Percentiles rank a stretch among this genome's conserved stretches.
Evolutionary conservation across 37 sponge, comb jelly and placozoan species (phyloP).

Genomic region (Oopsacas minuta): DNA sequence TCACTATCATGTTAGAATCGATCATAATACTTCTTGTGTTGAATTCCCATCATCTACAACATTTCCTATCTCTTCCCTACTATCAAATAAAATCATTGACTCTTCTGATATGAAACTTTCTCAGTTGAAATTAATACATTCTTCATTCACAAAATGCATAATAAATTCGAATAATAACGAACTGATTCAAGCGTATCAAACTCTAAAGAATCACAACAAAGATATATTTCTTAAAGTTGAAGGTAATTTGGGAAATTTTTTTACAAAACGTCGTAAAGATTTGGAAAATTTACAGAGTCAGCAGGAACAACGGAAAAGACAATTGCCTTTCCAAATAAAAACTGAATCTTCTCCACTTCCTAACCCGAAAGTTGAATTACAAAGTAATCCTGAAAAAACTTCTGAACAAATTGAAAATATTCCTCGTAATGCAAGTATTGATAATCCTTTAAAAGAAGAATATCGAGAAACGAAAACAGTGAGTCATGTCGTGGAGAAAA

Average conservation of each 20-base stretch:
- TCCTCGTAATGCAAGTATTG: no score
- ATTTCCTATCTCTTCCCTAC: not conserved
- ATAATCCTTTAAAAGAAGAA: not conserved
- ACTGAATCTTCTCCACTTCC: not conserved
- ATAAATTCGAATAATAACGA: not conserved
- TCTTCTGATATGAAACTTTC: not conserved
- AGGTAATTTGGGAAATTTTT: not conserved
- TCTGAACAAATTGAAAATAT: not conserved
- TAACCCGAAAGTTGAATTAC: not conserved
- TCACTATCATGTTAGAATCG: not conserved
- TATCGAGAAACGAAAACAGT: not conserved
- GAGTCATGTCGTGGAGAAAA: not conserved
- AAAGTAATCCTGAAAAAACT: not conserved
- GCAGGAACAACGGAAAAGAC: not conserved
- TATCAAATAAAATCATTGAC: not conserved
- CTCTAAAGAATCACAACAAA: not conserved
- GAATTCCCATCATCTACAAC: not conserved
- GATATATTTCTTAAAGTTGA: not conserved
- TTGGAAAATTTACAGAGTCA: not conserved
- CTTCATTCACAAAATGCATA: not conserved
- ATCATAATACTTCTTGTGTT: not conserved
- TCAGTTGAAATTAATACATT: not conserved
- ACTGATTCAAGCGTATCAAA: not conserved
- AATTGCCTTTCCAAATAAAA: not conserved
- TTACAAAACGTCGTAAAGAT: not conserved